phyloP scores from a whole-genome alignment of 2,888 invertebrate genomes.

The Anagyrus pseudococci region DNA sequence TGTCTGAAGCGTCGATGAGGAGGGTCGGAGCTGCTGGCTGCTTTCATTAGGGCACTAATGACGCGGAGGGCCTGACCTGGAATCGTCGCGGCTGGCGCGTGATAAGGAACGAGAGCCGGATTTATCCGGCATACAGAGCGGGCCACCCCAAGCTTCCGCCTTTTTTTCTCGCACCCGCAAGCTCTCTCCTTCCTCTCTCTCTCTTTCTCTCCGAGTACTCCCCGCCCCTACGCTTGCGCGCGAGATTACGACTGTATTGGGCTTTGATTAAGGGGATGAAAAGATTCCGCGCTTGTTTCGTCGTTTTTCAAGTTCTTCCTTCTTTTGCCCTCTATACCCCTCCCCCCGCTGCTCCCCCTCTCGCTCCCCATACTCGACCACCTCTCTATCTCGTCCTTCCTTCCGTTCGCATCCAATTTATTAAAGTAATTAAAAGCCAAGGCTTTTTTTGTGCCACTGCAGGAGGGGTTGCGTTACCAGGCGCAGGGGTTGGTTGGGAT shows the following conservation, averaged over 20 bases:
- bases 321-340: background rate
- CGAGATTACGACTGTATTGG: slow-evolving; percentile 32
- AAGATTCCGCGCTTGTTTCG: slow-evolving; percentile 35
- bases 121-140: slow-evolving; percentile 16
- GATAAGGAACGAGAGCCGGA: slow-evolving; percentile 29
- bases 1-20: slow-evolving; percentile 11
- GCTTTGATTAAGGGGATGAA: slow-evolving; percentile 37
- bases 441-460: background rate
- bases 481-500: no score
- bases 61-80: slow-evolving; percentile 24
- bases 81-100: slow-evolving; percentile 18
- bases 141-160: background rate
- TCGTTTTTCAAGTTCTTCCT: slow-evolving; percentile 25
- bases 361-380: background rate
- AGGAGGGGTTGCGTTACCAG: background rate
- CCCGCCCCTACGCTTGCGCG: background rate
- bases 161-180: slow-evolving; percentile 8
- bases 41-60: slow-evolving; percentile 37
- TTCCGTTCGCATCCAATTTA: slow-evolving; percentile 28
- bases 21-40: background rate
- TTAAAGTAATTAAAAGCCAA: slow-evolving; percentile 27
- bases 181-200: background rate
- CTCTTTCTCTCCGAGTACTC: background rate
- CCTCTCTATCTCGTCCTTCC: slow-evolving; percentile 2
- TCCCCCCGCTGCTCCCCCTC: background rate